These are phyloP conservation scores for Myotis lucifugus DNA, from an alignment of 2,113 vertebrate species.

Conservation along the genomic window DNA sequence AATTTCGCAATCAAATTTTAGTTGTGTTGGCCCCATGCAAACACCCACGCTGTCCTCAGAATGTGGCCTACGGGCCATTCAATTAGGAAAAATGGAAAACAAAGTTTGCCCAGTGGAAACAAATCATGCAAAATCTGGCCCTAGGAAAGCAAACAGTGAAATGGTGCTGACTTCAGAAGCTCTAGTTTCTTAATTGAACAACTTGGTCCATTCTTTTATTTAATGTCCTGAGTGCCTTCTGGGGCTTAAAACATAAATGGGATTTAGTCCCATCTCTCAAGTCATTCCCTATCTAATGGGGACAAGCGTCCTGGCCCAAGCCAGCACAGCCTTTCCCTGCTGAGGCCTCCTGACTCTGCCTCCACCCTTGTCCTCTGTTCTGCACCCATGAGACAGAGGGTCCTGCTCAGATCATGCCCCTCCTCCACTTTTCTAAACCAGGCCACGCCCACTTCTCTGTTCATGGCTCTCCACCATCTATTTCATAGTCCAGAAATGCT, in stretches of 20 bases:
- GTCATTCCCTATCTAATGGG: neutral
- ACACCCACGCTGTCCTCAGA: conserved; percentile 54
- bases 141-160: conserved; percentile 19
- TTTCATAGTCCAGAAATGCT: neutral
- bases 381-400: neutral
- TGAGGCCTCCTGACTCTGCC: neutral
- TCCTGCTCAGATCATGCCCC: neutral
- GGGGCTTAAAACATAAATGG: neutral
- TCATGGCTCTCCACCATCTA: neutral
- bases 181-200: neutral
- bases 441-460: neutral
- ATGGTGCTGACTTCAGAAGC: neutral
- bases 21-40: neutral
- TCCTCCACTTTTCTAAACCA: neutral
- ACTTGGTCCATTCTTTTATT: neutral
- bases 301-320: neutral
- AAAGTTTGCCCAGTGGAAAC: conserved; percentile 31
- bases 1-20: conserved; percentile 60
- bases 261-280: neutral
- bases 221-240: neutral
- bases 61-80: neutral
- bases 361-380: neutral
- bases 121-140: neutral
- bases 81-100: conserved; percentile 50
- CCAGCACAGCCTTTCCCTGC: neutral